Conservation (phyloP, 2,888 invertebrate genomes). For the Boloria euphrosyne region DNA sequence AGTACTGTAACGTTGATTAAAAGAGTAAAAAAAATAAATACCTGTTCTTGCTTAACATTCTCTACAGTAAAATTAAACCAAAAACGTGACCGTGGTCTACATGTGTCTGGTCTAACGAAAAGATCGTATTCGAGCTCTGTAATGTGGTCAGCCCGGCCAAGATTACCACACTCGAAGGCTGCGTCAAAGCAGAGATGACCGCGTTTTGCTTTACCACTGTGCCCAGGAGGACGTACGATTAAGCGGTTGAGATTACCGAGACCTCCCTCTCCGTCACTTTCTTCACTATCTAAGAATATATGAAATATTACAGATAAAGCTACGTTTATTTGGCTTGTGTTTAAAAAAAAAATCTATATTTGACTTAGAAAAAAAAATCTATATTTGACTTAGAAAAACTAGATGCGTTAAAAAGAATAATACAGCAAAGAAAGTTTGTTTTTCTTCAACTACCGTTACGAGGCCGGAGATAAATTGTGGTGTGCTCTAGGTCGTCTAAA, state of each 20-base stretch:
- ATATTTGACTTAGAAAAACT: too few relatives aligned
- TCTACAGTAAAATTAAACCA: conserved; percentile 99
- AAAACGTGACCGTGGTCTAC: conserved; percentile 94
- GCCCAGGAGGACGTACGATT: conserved; percentile 94
- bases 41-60: conserved; percentile 96
- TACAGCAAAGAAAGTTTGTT: background rate
- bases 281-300: conserved; percentile 88
- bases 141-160: conserved; percentile 96
- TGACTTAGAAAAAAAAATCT: too few relatives aligned
- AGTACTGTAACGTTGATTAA: background rate
- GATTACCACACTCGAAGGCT: conserved; percentile 97
- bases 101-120: conserved; percentile 97
- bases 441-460: conserved; percentile 66
- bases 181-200: conserved; percentile 99
- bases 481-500: conserved; percentile 79
- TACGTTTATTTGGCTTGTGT: too few relatives aligned
- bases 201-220: conserved; percentile 96
- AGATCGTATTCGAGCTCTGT: conserved; percentile 98
- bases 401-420: too few relatives aligned
- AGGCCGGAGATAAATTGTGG: conserved; percentile 85
- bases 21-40: conserved; percentile 51
- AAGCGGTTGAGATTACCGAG: conserved; percentile 95
- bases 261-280: conserved; percentile 96
- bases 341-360: too few relatives aligned
- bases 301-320: background rate